Conservation (phyloP, 2,113 vertebrate genomes). For the Rana temporaria region DNA sequence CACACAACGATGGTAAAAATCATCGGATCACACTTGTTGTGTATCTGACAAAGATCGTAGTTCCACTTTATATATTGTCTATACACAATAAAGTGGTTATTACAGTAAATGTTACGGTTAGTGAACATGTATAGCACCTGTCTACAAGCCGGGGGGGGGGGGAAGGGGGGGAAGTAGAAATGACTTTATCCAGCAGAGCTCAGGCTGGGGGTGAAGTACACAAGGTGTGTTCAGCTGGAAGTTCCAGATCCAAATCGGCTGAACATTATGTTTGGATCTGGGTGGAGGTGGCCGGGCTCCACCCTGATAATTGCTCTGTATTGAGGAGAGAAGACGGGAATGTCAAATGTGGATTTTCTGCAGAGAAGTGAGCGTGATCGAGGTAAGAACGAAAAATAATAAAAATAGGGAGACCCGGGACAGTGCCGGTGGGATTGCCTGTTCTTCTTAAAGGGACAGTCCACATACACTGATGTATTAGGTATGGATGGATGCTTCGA, state of each 20-base stretch:
- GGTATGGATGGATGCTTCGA: not conserved
- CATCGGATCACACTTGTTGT: too few species aligned
- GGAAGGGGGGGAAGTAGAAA: too few species aligned
- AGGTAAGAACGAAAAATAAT: not conserved
- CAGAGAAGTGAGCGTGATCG: not conserved
- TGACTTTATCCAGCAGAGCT: not conserved
- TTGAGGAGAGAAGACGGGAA: not conserved
- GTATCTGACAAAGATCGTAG: too few species aligned
- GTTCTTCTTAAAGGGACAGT: not conserved
- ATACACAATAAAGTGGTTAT: too few species aligned
- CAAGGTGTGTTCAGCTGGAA: not conserved
- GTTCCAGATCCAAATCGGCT: not conserved
- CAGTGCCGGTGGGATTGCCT: too few species aligned
- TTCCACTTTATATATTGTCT: too few species aligned
- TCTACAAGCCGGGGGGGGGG: not conserved
- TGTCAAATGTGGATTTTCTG: not conserved
- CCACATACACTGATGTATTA: not conserved
- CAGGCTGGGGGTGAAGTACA: not conserved
- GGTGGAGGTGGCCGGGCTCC: conserved; percentile 28
- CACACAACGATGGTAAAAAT: too few species aligned
- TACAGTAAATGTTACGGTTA: too few species aligned
- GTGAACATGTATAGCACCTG: too few species aligned
- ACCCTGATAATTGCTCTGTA: conserved; percentile 39
- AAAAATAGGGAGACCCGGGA: not conserved
- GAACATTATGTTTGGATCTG: not conserved